Evolutionary conservation across 2,888 invertebrate species (phyloP), one percentile per base, ranked within the genome.

Genomic region (Falcaria lacertinaria): DNA sequence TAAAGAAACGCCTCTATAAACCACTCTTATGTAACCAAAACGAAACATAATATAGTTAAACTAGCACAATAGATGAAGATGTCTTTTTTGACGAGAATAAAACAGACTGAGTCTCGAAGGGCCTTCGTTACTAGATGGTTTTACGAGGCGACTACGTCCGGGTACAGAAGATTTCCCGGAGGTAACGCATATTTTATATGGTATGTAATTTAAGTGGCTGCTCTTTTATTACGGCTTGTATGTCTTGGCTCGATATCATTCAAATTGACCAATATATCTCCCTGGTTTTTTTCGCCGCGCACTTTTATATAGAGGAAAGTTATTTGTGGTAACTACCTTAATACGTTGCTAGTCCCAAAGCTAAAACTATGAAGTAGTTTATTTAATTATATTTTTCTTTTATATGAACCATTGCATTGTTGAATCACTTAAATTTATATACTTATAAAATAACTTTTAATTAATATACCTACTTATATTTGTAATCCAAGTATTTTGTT

Each of bases 171-270:
- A 86, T 86, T 86, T 85, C 85, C 85, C 85, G 64, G 43, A 70
- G 83, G 84, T 74, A 73, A 76, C 72, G 81, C 82, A 83, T 84
- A 80, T 80, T 80, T 83, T 76, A 83, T 80, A 73, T 66, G 66
- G 63, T 66, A 63, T 71, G 73, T 80, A 77, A 81, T 84, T 79
- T 78, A 77, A 82, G 74, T 74, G 69, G 64, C 69, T 71, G 60
- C 57, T 74, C 60, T 72, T 70, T 73, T 77, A 72, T 70, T 69
- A 69, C 69, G 66, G 71, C 64, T 59, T 64, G 52, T 55, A 46
- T 54, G 14, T 25, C 48, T 56, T 47, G 49, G 49, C 45, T 52
- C 32, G 19, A 51, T 50, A 50, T 49, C 34, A 25, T 37, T 39
- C 42, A 34, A 48, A 46, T 42, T 47, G 39, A 49, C 56, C 46